phyloP scores from a whole-genome alignment of 2,113 vertebrate genomes.

The Picathartes gymnocephalus region DNA sequence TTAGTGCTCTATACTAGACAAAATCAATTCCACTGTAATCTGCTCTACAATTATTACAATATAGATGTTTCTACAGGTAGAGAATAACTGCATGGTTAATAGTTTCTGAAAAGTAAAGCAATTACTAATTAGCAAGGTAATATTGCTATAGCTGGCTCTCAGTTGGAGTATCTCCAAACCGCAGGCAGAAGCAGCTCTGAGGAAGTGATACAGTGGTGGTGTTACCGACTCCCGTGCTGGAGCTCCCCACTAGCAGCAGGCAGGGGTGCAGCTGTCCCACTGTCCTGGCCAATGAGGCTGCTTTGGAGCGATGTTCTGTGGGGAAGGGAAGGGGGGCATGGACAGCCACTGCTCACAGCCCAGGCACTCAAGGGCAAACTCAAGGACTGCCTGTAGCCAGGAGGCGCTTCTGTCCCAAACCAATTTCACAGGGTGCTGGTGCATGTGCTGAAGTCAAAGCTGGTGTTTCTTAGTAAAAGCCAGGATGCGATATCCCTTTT shows the following conservation, averaged over 20 bases:
- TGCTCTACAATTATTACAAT: not conserved
- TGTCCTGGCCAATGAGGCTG: no score
- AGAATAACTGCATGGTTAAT: not conserved
- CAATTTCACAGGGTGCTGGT: not conserved
- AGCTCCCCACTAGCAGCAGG: accelerated
- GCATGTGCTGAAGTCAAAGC: not conserved
- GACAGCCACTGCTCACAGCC: accelerated
- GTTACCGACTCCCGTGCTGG: not conserved
- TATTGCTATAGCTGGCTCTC: not conserved
- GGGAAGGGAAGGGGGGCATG: not conserved
- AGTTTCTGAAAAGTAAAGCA: not conserved
- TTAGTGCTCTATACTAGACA: not conserved
- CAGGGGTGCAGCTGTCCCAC: accelerated
- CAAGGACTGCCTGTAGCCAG: not conserved
- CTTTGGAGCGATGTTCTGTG: not conserved
- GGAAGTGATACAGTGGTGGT: no score
- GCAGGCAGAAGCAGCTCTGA: not conserved
- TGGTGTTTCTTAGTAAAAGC: not conserved
- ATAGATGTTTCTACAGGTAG: not conserved
- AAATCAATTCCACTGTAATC: not conserved
- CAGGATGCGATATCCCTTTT: not conserved
- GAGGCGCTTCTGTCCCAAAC: not conserved
- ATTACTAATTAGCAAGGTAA: not conserved
- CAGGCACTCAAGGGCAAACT: not conserved
- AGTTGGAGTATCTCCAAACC: accelerated